phyloP scores from a whole-genome alignment of 2,888 invertebrate genomes.

The Myopa testacea region DNA sequence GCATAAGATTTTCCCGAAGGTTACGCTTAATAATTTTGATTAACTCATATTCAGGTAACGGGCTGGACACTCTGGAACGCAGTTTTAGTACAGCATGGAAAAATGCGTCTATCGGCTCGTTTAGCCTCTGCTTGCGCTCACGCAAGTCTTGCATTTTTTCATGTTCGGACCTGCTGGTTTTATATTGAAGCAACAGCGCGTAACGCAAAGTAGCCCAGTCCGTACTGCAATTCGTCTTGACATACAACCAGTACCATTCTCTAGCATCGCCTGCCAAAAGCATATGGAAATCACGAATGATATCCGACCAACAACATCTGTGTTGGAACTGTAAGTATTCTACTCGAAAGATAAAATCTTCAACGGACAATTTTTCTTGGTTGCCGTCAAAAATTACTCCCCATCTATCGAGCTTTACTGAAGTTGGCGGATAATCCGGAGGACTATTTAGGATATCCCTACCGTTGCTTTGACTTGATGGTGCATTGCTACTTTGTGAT shows the following conservation, averaged over 20 bases:
- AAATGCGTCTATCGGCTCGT: conserved; percentile 29
- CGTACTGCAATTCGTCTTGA: conserved; percentile 2
- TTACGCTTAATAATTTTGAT: conserved; percentile 10
- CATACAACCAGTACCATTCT: conserved; percentile 39
- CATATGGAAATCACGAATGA: conserved; percentile 29
- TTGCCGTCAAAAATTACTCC: conserved; percentile 35
- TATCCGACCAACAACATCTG: conserved; percentile 10
- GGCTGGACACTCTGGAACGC: background rate
- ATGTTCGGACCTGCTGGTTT: conserved; percentile 26
- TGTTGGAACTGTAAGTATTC: conserved; percentile 31
- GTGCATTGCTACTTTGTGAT: background rate
- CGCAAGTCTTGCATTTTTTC: conserved; percentile 32
- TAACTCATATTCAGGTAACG: background rate
- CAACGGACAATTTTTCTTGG: background rate
- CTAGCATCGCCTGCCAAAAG: conserved; percentile 22
- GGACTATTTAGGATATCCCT: background rate
- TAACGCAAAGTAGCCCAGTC: conserved; percentile 31
- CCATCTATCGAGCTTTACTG: conserved; percentile 37
- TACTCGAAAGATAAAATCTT: conserved; percentile 37
- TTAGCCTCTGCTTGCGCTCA: conserved; percentile 27
- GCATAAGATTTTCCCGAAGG: background rate
- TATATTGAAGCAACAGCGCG: conserved; percentile 27
- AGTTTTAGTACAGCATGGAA: conserved; percentile 16
- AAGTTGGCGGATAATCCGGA: background rate
- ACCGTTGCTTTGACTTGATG: background rate